Base-by-base conservation (phyloP, 2,113 vertebrate species). In the Cryptotis parvus region DNA sequence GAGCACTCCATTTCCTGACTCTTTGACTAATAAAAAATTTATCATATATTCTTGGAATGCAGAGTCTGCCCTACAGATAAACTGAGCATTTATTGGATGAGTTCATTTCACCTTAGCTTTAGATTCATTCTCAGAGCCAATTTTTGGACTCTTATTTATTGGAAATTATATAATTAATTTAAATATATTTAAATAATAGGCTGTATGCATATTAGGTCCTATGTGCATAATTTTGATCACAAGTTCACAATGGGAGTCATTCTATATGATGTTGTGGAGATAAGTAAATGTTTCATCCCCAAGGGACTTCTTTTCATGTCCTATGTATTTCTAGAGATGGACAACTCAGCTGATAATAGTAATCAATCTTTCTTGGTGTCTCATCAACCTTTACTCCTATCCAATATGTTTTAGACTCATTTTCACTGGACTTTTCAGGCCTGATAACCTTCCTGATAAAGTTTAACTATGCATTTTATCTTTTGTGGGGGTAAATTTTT, bases 1-100 rank as follows among this genome's bases (percentile, higher is more conserved):
- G 83, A 86, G 81, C 75, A 92, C 91, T 84, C 55, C 45, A 89
- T 87, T 96, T 96, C 93, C 93, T 95, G 89, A 92, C 89, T 95
- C 35, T 88, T 41, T 70, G 72, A 83, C 93, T 94, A 83, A 86
- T 79, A 94, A 72, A 31, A 41, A 87, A 43, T 82, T 90, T 91
- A 91, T 76, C 78, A 61, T 75, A 68, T 91, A 69, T 81, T 86
- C 31, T 43, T 90, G 63, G 77, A 70, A 31, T 22, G 45, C 3
- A 33, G 70, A 35, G 12, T 90, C 52, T 94, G 26, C 27, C 72
- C 68, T 86, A 0, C 24, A 12, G 55, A 86, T 76, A 80, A 86
- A 73, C 26, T 45, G 61, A 61, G 18, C 45, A 68, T 77, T 91
- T 61, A 4, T 70, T 37, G 6, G n/a, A 9, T 77, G 37, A 20